A percentile compares a stretch with the other conserved stretches of the same genome.
Conservation (phyloP, 2,113 vertebrate genomes). For the Plecotus auritus region DNA sequence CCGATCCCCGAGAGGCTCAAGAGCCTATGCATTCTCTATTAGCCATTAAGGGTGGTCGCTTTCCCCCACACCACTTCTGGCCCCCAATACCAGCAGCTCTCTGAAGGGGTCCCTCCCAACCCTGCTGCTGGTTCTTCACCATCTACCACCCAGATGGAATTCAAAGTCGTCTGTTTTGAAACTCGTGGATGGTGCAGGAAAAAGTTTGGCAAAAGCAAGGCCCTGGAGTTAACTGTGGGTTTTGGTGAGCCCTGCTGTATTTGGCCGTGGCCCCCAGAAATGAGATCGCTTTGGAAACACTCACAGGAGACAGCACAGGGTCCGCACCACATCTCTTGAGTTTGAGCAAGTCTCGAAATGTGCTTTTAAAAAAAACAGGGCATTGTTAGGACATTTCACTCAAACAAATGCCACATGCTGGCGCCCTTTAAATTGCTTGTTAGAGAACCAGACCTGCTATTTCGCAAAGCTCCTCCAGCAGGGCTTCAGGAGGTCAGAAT, state of each 20-base stretch:
- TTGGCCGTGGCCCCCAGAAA: not conserved
- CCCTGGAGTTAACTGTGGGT: not conserved
- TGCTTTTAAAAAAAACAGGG: not conserved
- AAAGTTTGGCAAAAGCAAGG: not conserved
- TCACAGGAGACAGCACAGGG: accelerated
- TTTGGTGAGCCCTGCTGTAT: not conserved
- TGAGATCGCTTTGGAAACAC: not conserved
- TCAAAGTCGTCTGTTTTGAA: not conserved
- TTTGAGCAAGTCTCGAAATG: not conserved
- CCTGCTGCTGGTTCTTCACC: not conserved
- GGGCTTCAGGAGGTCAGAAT: constrained; percentile 36
- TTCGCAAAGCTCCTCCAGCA: not conserved
- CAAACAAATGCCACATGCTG: constrained; percentile 47
- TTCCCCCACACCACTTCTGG: not conserved
- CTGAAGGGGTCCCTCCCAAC: too few relatives aligned
- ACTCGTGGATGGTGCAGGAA: not conserved
- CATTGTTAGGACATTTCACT: not conserved
- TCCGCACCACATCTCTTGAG: accelerated
- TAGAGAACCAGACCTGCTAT: constrained; percentile 44
- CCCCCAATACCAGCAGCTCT: not conserved
- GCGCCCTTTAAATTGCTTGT: constrained; percentile 52
- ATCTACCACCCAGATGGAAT: not conserved
- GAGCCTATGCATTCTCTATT: not conserved
- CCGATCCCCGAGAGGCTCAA: not conserved
- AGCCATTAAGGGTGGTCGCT: not conserved